These are phyloP conservation scores for Thera obeliscata DNA, from an alignment of 2,888 invertebrate genomes.

Conservation along the genomic window DNA sequence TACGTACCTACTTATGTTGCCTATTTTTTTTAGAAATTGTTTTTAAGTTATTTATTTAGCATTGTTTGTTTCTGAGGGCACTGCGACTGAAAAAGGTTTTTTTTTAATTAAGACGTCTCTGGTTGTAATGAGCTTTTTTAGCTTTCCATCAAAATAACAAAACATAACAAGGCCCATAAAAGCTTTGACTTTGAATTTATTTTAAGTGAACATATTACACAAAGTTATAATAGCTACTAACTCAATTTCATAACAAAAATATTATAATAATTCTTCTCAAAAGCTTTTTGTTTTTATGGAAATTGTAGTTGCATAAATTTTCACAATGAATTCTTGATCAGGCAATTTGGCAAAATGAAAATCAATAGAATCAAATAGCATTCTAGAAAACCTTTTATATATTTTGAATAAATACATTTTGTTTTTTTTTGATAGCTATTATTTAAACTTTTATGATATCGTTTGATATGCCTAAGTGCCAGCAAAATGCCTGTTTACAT, in stretches of 20 bases:
- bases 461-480: not conserved
- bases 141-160: too few species aligned
- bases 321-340: constrained; percentile 17
- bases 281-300: constrained; percentile 1
- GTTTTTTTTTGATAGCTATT: too few species aligned
- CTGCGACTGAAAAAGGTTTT: too few species aligned
- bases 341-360: not conserved
- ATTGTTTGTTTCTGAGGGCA: too few species aligned
- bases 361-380: not conserved
- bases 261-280: not conserved
- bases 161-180: not conserved
- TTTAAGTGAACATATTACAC: not conserved
- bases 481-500: not conserved
- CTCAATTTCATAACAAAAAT: constrained; percentile 4
- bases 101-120: too few species aligned
- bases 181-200: not conserved
- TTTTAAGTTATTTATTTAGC: too few species aligned
- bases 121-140: too few species aligned
- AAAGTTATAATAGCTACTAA: constrained; percentile 1
- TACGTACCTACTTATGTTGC: too few species aligned
- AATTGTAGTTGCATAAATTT: not conserved
- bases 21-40: too few species aligned
- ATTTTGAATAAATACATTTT: not conserved
- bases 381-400: not conserved
- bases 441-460: not conserved